Evolutionary conservation across 1,140 invertebrate genomes (phyloP).

Genomic region (Choristoneura fumiferana): DNA sequence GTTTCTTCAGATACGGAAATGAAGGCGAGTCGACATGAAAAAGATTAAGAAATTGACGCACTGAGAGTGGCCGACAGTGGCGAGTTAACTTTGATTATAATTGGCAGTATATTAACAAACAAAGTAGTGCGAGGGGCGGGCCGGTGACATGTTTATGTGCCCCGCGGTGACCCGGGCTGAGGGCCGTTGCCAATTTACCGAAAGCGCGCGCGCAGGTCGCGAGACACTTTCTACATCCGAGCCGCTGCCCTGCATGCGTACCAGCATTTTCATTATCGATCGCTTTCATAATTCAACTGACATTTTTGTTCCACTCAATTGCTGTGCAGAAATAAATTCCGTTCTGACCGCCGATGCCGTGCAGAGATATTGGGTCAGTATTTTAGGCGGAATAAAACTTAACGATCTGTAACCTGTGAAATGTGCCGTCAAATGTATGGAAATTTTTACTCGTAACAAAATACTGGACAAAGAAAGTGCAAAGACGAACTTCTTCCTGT

Average conservation of each 20-base stretch:
- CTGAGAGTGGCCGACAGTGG: slow-evolving; percentile 35
- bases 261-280: slow-evolving; percentile 72
- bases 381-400: neutral
- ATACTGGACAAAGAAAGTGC: too few species aligned
- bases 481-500: too few species aligned
- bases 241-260: slow-evolving; percentile 38
- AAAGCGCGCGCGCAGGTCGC: slow-evolving; percentile 59
- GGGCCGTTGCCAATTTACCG: slow-evolving; percentile 57
- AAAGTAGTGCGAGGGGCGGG: slow-evolving; percentile 62
- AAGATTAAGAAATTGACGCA: slow-evolving; percentile 67
- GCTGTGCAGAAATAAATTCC: slow-evolving; percentile 35
- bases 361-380: slow-evolving; percentile 3
- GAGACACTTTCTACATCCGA: slow-evolving; percentile 69
- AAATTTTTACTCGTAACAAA: too few species aligned
- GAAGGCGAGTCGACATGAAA: slow-evolving; percentile 36
- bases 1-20: slow-evolving; percentile 40
- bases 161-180: slow-evolving; percentile 52
- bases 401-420: slow-evolving; percentile 27
- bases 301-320: slow-evolving; percentile 59
- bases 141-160: slow-evolving; percentile 70
- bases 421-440: too few species aligned
- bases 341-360: neutral
- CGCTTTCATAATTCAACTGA: slow-evolving; percentile 69
- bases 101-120: slow-evolving; percentile 76
- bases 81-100: slow-evolving; percentile 72